Evolutionary conservation across 2,797 vertebrate genomes (phyloP).

Genomic region (Avahi laniger): DNA sequence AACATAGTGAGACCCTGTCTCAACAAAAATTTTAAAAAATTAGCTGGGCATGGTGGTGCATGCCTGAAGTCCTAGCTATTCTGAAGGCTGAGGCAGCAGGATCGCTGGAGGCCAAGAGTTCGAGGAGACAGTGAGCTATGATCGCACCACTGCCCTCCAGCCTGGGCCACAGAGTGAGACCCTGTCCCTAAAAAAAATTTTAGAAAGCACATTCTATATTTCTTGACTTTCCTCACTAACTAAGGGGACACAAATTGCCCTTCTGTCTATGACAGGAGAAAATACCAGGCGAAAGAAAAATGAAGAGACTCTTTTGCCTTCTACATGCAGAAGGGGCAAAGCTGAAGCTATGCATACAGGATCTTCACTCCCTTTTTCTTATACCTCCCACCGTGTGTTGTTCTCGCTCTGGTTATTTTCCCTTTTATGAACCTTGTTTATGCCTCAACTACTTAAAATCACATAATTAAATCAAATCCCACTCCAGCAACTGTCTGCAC

Average conservation of each 20-base stretch:
- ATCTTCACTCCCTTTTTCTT: neutral
- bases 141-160: neutral
- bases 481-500: neutral
- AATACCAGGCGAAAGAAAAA: neutral
- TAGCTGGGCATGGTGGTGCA: accelerated
- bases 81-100: neutral
- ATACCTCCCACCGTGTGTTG: neutral
- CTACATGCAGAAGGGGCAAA: neutral
- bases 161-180: neutral
- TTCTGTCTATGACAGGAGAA: neutral
- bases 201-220: neutral
- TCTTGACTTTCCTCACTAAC: neutral
- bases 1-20: neutral
- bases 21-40: neutral
- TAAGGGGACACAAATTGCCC: neutral
- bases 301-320: neutral
- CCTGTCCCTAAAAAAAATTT: neutral
- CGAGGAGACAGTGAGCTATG: neutral
- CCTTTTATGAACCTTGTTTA: neutral
- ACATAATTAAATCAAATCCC: neutral
- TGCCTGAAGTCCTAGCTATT: neutral
- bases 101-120: neutral
- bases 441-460: neutral
- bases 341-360: neutral
- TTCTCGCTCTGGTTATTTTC: neutral